Base-by-base conservation (phyloP, 2,113 vertebrate species). In the Tauraco erythrolophus region DNA sequence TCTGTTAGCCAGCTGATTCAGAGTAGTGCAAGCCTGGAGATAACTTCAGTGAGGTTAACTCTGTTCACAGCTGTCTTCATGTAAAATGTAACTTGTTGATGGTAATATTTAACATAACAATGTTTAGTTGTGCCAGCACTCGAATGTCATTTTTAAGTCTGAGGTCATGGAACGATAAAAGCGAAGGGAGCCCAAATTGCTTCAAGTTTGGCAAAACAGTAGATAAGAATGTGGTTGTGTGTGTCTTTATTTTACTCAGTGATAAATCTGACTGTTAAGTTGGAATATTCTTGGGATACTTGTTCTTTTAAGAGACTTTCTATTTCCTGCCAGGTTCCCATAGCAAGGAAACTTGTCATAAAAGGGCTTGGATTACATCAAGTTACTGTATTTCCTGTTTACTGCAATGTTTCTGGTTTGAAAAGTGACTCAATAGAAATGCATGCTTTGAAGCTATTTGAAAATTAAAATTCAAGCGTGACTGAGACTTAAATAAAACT, bases 351-450 rank as follows among this genome's bases (percentile, higher is more conserved):
- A 62, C 46, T 74, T 95, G 39, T 95, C 82, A 94, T 92, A 57
- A 58, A 88, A 69, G 62, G n/a, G 14, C 37, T 96, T 95, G 83
- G 72, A 70, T 94, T 92, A 65, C 19, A 74, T 69, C 22, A 78
- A 82, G 31, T 92, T 91, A 84, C 71, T 92, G 50, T 92, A 81
- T 92, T 97, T 96, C 95, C 94, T 96, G 91, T 97, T 96, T 96
- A 81, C 56, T 81, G 37, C 37, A 23, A 8, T 50, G 46, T 51
- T 86, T 93, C 43, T 74, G 11, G 39, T 91, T 90, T 81, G 56
- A 78, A 74, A 86, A 88, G 12, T 56, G 24, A 53, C 64, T 79
- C 24, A 74, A 2, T 62, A 62, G 62, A 91, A 91, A 58, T 78
- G 6, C 28, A 27, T 77, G 45, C 28, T 94, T 92, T 77, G 31